phyloP scores from a whole-genome alignment of 2,888 invertebrate genomes.

The Xestoiulus laeticollis region DNA sequence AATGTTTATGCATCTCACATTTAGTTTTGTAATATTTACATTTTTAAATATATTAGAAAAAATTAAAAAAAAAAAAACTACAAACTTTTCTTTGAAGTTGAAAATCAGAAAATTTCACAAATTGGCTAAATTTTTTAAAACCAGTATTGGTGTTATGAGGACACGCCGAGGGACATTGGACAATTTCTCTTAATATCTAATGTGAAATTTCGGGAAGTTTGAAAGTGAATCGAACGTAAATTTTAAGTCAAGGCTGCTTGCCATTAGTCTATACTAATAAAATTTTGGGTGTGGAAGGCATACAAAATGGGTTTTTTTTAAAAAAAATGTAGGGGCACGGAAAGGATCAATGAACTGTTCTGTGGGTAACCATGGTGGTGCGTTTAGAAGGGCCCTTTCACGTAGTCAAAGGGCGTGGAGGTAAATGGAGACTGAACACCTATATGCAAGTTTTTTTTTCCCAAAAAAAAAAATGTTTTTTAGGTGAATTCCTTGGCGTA shows the following conservation, averaged over 20 bases:
- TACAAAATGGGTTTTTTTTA: not conserved
- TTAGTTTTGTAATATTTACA: too few species aligned
- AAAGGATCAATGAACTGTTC: constrained; percentile 4
- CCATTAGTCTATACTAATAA: not conserved
- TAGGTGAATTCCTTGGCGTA: not conserved
- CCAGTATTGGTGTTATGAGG: too few species aligned
- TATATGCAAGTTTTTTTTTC: not conserved
- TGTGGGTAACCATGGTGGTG: constrained; percentile 32
- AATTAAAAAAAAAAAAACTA: too few species aligned
- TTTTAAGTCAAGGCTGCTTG: constrained; percentile 22
- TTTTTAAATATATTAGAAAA: too few species aligned
- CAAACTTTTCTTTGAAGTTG: too few species aligned
- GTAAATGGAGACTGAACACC: not conserved
- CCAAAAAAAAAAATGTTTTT: not conserved
- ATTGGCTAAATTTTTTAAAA: too few species aligned
- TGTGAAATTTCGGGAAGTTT: not conserved
- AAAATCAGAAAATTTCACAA: too few species aligned
- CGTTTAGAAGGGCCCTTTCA: constrained; percentile 32
- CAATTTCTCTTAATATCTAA: not conserved
- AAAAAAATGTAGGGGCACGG: not conserved
- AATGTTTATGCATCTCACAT: too few species aligned
- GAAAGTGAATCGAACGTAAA: not conserved
- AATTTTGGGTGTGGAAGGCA: constrained; percentile 28
- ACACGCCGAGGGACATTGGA: not conserved
- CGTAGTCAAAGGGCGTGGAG: constrained; percentile 41